phyloP scores from a whole-genome alignment of 37 sponge, comb jelly and placozoan species.

The Hexactinellida sp. region DNA sequence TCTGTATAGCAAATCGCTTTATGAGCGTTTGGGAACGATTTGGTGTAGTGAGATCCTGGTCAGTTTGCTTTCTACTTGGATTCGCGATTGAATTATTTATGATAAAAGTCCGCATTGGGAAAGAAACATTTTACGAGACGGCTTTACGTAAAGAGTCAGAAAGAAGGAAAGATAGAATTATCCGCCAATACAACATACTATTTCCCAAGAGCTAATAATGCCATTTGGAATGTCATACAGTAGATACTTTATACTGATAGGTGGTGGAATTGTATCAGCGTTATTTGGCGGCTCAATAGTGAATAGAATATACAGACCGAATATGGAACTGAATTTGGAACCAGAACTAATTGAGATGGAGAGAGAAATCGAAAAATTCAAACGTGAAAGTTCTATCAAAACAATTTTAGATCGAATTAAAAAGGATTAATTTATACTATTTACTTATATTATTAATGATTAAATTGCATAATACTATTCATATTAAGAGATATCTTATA shows the following conservation, averaged over 20 bases:
- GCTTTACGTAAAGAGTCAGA: background rate
- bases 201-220: background rate
- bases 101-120: background rate
- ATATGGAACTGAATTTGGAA: background rate
- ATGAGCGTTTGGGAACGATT: background rate
- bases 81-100: background rate
- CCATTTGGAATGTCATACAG: background rate
- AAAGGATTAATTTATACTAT: background rate
- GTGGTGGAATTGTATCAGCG: background rate
- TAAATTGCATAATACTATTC: too few relatives aligned
- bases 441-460: too few relatives aligned
- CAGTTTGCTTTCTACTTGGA: background rate
- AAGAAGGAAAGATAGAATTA: background rate
- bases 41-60: background rate
- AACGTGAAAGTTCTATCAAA: background rate
- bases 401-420: background rate
- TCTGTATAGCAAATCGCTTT: too few relatives aligned
- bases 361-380: background rate
- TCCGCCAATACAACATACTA: background rate
- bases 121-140: slow-evolving; percentile 9
- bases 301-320: background rate
- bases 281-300: background rate
- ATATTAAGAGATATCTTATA: too few relatives aligned
- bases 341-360: background rate
- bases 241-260: background rate